Evolutionary conservation across 1,140 invertebrate genomes (phyloP), one percentile per base, ranked within the genome.

Genomic region (Hyposmocoma kahamanoa): DNA sequence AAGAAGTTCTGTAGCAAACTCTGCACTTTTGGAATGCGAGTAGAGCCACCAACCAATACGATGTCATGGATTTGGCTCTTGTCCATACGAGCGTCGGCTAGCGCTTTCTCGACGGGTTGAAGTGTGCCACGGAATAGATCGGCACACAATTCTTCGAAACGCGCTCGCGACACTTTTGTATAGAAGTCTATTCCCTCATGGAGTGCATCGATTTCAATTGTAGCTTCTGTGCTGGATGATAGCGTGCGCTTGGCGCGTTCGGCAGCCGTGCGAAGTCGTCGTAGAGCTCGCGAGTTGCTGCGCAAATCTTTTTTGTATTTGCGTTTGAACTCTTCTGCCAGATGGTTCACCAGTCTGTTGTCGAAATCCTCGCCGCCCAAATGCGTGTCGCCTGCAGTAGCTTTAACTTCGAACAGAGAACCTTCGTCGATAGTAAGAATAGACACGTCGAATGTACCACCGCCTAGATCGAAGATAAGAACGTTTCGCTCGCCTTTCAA

Each of bases 301-400:
- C 62, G 72, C 19, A 88, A 52, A 49, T 89, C 87, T 56, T 88
- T 89, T 22, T 69, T 76, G 63, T 80, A 87, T 55, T 89, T 89
- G 4, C 88, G 65, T 53, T 88, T 87, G 50, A 90, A 89, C 57
- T 90, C 88, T 8, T 88, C 88, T 2, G 87, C 86, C 5, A 91
- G 82, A 70, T 95, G 92, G 56, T 91, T 92, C 0, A 97, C 94
- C 59, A 97, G 82, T 22, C 94, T 77, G 69, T 95, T 93, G 72
- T 96, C 94, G 61, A 97, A 97, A 72, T 97, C 94, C 77, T 97
- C 95, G 1, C 95, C 96, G 21, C 92, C 92, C 19, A 93, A 77
- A 67, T 91, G 91, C 0, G 91, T 93, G 58, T 93, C 91, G 1
- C 92, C 92, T 0, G 93, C 92, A 1, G 94, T 95, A 0, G 94